Conservation (phyloP, 2,888 invertebrate species). For the Ellobium chinense region DNA sequence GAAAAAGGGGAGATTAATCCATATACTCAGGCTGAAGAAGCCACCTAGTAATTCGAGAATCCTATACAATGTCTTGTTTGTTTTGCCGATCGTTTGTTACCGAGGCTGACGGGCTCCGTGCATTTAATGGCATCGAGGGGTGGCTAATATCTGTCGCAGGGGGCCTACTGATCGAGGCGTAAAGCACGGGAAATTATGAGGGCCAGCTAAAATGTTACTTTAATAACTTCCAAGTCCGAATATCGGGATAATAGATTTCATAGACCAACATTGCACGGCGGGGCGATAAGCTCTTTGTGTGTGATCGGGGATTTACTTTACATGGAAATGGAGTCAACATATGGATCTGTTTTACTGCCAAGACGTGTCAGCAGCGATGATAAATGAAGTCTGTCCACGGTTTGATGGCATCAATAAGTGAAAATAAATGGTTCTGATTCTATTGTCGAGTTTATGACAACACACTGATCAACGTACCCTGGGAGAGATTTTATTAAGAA, state of each 20-base stretch:
- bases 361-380: neutral
- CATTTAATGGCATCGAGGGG: neutral
- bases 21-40: neutral
- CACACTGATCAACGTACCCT: too few relatives aligned
- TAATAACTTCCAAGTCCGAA: neutral
- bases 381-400: neutral
- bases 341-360: neutral
- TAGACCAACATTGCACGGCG: neutral
- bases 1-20: conserved; percentile 3
- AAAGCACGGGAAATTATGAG: neutral
- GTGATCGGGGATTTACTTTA: neutral
- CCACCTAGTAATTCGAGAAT: conserved; percentile 13
- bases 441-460: too few relatives aligned
- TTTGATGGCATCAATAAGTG: neutral
- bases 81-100: conserved; percentile 21
- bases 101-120: neutral
- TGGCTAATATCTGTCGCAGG: conserved; percentile 6
- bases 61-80: conserved; percentile 12
- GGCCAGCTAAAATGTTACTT: conserved; percentile 5
- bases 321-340: neutral
- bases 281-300: conserved; percentile 8
- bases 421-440: neutral
- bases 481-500: too few relatives aligned
- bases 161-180: neutral
- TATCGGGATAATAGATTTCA: neutral